phyloP scores from a whole-genome alignment of 1,140 invertebrate species.

The Babylonia areolata region DNA sequence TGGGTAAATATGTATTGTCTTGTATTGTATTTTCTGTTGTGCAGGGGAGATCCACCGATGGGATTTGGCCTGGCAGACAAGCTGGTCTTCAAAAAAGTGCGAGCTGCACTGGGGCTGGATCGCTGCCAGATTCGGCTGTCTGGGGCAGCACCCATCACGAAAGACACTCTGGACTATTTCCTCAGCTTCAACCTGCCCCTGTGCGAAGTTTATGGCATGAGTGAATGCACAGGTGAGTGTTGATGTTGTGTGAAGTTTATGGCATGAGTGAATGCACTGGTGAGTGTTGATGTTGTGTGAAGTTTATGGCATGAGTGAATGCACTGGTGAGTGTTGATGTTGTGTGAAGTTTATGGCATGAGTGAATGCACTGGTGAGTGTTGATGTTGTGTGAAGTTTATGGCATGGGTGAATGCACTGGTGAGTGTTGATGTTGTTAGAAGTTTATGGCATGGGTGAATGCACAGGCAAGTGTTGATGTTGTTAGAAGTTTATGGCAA shows the following conservation, averaged over 20 bases:
- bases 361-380: not conserved
- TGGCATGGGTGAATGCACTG: too few species aligned
- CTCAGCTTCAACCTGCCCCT: slow-evolving; percentile 89
- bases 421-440: too few species aligned
- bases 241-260: slow-evolving; percentile 79
- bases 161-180: slow-evolving; percentile 91
- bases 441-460: slow-evolving; percentile 79
- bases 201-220: slow-evolving; percentile 81
- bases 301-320: slow-evolving; percentile 79
- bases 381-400: not conserved
- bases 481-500: not conserved
- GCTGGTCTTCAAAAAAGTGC: slow-evolving; percentile 86
- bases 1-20: too few species aligned
- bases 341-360: slow-evolving; percentile 82
- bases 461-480: not conserved
- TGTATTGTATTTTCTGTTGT: too few species aligned
- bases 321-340: not conserved
- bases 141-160: slow-evolving; percentile 89
- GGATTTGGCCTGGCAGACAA: slow-evolving; percentile 83
- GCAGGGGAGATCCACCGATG: slow-evolving; percentile 58
- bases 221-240: not conserved
- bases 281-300: slow-evolving; percentile 77
- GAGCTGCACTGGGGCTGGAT: slow-evolving; percentile 85
- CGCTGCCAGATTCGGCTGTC: slow-evolving; percentile 83
- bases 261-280: slow-evolving; percentile 90